Conservation (phyloP, 2,113 vertebrate species). For the Zosterops hypoxanthus region DNA sequence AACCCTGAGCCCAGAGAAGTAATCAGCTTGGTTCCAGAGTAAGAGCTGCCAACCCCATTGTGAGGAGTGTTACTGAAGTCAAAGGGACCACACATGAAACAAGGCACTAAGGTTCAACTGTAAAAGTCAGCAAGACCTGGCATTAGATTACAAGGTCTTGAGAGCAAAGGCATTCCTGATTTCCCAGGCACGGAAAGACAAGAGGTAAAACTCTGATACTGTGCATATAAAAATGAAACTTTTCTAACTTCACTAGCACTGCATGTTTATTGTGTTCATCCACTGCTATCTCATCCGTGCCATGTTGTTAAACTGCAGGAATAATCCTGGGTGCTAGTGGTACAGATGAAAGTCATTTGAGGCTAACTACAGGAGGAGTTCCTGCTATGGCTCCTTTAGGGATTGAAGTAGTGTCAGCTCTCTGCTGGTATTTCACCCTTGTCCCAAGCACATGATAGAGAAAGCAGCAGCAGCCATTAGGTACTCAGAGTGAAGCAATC, state of each 20-base stretch:
- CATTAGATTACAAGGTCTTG: slow-evolving; percentile 40
- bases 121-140: slow-evolving; percentile 30
- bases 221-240: not conserved
- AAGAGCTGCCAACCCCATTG: not conserved
- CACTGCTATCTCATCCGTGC: not conserved
- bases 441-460: not conserved
- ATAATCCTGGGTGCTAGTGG: not conserved
- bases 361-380: not conserved
- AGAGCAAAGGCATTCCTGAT: slow-evolving; percentile 5
- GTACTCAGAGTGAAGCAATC: not conserved
- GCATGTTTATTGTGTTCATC: not conserved
- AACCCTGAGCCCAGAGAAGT: not conserved
- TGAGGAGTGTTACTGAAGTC: not conserved
- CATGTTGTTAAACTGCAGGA: not conserved
- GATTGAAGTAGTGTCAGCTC: slow-evolving; percentile 16
- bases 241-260: not conserved
- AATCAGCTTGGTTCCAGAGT: not conserved
- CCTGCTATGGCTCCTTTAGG: not conserved
- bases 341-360: slow-evolving; percentile 7
- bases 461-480: slow-evolving; percentile 26
- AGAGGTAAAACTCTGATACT: not conserved
- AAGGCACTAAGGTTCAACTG: not conserved
- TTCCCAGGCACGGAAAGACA: slow-evolving; percentile 7
- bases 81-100: slow-evolving; percentile 47
- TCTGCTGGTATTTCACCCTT: slow-evolving; percentile 5